A percentile compares a stretch with the other conserved stretches of the same genome.
Evolutionary conservation across 2,113 vertebrate genomes (phyloP).

Genomic region (pig (Sus scrofa)): T2T-Sscrofa CM000812.6:236698501-236699000

Average conservation of each 20-base stretch:
- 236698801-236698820: not conserved
- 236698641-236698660: too few species aligned
- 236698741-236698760: not conserved
- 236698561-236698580: too few species aligned
- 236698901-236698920: not conserved
- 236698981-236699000: not conserved
- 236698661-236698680: too few species aligned
- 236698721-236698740: not conserved
- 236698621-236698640: too few species aligned
- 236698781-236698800: not conserved
- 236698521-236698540: too few species aligned
- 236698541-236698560: too few species aligned
- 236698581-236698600: too few species aligned
- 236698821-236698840: not conserved
- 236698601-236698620: too few species aligned
- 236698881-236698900: not conserved
- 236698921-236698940: not conserved
- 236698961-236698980: not conserved
- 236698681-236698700: too few species aligned
- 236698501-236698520: too few species aligned
- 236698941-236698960: not conserved
- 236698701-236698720: conserved; percentile 15
- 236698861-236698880: not conserved
- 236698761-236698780: not conserved
- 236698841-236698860: not conserved